Evolutionary conservation across 1,140 invertebrate genomes (phyloP).

Genomic region (Pentalonia nigronervosa): DNA sequence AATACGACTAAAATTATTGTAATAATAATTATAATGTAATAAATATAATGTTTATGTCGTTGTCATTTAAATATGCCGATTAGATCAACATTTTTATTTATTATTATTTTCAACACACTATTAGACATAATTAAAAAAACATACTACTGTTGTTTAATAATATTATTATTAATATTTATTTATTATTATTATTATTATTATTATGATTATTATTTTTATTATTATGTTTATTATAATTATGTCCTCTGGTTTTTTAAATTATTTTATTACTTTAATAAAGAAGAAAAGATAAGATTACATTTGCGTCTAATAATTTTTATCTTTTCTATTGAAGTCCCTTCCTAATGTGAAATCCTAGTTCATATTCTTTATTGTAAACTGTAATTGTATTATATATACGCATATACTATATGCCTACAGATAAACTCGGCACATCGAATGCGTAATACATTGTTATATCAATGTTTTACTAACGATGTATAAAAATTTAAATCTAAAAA

Average conservation of each 20-base stretch:
- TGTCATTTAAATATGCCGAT: slow-evolving; percentile 20
- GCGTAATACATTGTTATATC: slow-evolving; percentile 38
- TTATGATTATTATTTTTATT: not conserved
- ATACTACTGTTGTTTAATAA: slow-evolving; percentile 21
- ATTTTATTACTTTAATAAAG: slow-evolving; percentile 51
- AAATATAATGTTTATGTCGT: not conserved
- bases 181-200: slow-evolving; percentile 34
- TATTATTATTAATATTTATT: slow-evolving; percentile 46
- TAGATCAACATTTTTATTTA: not conserved
- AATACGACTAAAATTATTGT: slow-evolving; percentile 35
- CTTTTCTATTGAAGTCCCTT: not conserved
- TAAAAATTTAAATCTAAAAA: not conserved
- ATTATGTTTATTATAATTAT: slow-evolving; percentile 23
- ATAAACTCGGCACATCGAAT: slow-evolving; percentile 32
- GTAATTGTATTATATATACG: not conserved
- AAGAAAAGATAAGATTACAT: slow-evolving; percentile 27
- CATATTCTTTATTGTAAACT: not conserved
- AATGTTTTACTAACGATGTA: slow-evolving; percentile 8
- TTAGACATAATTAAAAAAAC: slow-evolving; percentile 52
- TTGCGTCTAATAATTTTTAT: slow-evolving; percentile 33
- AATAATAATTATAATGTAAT: not conserved
- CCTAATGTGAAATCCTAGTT: slow-evolving; percentile 17
- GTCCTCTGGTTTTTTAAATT: slow-evolving; percentile 31
- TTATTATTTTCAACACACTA: slow-evolving; percentile 47
- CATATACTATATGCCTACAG: not conserved